phyloP scores from a whole-genome alignment of 2,113 vertebrate species.

The Polypterus senegalus region DNA sequence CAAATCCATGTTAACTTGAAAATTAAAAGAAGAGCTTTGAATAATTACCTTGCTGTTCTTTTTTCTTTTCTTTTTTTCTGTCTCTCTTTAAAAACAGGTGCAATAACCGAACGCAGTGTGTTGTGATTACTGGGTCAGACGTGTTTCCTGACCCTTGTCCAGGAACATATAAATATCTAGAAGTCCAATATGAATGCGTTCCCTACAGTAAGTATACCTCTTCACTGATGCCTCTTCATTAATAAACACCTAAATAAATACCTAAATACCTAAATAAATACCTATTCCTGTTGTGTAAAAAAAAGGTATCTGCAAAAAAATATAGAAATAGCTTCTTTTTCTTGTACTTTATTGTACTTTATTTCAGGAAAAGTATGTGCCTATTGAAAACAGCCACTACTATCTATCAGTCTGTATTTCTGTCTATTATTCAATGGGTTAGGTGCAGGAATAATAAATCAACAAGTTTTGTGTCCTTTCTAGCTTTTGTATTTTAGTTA shows the following conservation, averaged over 20 bases:
- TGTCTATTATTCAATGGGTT: conserved; percentile 28
- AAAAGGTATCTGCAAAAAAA: no score
- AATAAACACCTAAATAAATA: no score
- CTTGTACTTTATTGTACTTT: no score
- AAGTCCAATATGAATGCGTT: conserved; percentile 99
- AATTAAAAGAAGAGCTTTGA: conserved; percentile 25
- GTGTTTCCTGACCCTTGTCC: conserved; percentile 98
- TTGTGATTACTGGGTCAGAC: conserved; percentile 94
- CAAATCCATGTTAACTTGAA: conserved; percentile 21
- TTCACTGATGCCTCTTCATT: conserved; percentile 25
- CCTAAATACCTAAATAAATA: no score
- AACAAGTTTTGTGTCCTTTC: no score
- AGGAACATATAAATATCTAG: conserved; percentile 97
- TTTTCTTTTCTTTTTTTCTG: conserved; percentile 34
- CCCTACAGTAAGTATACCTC: conserved; percentile 95
- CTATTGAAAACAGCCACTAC: conserved; percentile 13
- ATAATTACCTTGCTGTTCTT: conserved; percentile 40
- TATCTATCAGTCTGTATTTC: conserved; percentile 61
- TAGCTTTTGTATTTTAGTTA: no score
- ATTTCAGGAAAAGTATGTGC: no score
- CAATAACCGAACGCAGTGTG: conserved; percentile 97
- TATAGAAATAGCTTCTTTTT: no score
- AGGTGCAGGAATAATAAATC: no score
- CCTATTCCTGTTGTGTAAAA: no score
- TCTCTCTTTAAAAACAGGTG: conserved; percentile 52